A percentile compares a stretch with the other conserved stretches of the same genome.
Conservation (phyloP, 2,888 invertebrate species). For the Zootermopsis nevadensis region DNA sequence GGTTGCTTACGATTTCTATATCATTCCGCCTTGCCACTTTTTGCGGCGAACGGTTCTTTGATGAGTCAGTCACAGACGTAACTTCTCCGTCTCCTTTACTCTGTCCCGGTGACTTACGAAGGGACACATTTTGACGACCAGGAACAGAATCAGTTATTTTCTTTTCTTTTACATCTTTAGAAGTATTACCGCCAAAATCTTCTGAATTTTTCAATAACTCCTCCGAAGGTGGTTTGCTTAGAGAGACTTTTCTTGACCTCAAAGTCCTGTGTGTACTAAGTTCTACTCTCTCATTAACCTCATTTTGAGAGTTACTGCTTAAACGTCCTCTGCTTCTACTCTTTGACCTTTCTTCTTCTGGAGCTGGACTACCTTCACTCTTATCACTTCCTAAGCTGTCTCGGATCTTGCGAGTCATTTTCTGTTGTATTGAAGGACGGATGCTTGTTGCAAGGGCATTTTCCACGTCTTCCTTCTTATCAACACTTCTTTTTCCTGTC, state of each 20-base stretch:
- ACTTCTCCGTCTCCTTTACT: background rate
- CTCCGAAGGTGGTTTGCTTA: background rate
- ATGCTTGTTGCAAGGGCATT: background rate
- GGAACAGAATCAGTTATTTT: background rate
- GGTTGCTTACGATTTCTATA: background rate
- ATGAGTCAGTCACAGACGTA: background rate
- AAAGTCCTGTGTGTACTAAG: background rate
- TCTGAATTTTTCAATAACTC: background rate
- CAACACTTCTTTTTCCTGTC: background rate
- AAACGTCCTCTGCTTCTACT: background rate
- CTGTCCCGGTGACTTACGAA: background rate
- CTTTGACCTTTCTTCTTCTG: background rate
- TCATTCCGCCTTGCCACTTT: background rate
- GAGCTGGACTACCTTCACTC: background rate
- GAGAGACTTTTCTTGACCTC: background rate
- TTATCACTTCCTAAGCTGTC: constrained; percentile 9
- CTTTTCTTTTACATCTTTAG: background rate
- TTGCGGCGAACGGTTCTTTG: background rate
- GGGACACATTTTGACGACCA: background rate
- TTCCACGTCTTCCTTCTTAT: background rate
- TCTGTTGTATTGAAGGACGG: constrained; percentile 27
- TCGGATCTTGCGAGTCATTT: constrained; percentile 31
- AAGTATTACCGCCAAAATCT: background rate
- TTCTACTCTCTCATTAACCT: background rate
- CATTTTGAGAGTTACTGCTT: background rate